These are phyloP conservation scores for Rhingia campestris DNA, from an alignment of 2,888 invertebrate species.

Conservation along the genomic window DNA sequence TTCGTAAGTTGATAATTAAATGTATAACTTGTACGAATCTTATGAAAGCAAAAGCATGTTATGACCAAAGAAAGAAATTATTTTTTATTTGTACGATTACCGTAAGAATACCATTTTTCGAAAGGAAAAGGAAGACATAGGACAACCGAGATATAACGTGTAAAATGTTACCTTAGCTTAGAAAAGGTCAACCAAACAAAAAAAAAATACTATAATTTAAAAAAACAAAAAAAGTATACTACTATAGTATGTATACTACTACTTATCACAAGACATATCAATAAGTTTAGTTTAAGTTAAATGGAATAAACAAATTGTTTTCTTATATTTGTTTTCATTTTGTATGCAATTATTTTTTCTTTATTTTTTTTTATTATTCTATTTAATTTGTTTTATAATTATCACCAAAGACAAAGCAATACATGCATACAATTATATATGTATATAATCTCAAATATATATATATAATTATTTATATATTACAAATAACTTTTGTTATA, in stretches of 20 bases:
- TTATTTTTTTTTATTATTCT: conserved; percentile 4
- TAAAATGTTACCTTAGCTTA: conserved; percentile 1
- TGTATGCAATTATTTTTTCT: conserved; percentile 18
- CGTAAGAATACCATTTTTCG: background rate
- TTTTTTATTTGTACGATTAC: conserved; percentile 39
- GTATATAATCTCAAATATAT: conserved; percentile 32
- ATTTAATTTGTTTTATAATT: conserved; percentile 42
- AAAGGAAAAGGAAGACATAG: too few species aligned
- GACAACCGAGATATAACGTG: background rate
- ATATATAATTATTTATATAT: conserved; percentile 37
- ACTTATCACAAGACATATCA: conserved; percentile 70
- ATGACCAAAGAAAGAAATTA: conserved; percentile 63
- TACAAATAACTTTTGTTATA: background rate
- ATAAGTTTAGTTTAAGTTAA: conserved; percentile 60
- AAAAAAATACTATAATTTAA: conserved; percentile 12
- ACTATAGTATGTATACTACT: conserved; percentile 18
- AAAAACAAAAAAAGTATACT: background rate
- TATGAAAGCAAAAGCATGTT: conserved; percentile 15
- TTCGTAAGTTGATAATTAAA: conserved; percentile 40
- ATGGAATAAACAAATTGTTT: conserved; percentile 5
- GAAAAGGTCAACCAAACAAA: conserved; percentile 18
- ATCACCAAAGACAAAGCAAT: conserved; percentile 71
- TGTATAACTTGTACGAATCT: background rate
- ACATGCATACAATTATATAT: conserved; percentile 29
- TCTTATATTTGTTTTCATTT: conserved; percentile 13